phyloP scores from a whole-genome alignment of 2,113 vertebrate species.

The Mus spicilegus region DNA sequence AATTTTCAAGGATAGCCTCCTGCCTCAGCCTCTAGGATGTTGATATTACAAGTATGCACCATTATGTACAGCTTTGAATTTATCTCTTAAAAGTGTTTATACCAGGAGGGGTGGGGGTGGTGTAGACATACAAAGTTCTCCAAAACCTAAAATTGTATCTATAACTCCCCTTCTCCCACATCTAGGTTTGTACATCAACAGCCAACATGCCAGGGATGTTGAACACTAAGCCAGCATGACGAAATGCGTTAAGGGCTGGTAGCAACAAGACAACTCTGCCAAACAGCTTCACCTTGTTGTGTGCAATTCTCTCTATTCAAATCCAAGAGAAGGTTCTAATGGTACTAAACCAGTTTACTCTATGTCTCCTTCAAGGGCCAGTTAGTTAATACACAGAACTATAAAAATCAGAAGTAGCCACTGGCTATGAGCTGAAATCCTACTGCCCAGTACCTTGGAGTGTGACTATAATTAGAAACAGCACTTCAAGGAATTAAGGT shows the following conservation, averaged over 20 bases:
- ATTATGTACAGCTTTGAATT: background rate
- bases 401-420: background rate
- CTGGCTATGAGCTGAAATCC: background rate
- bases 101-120: background rate
- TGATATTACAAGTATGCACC: background rate
- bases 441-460: too few relatives aligned
- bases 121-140: background rate
- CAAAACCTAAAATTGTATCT: background rate
- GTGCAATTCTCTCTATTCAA: background rate
- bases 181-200: background rate
- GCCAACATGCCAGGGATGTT: background rate
- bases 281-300: background rate
- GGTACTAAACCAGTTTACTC: background rate
- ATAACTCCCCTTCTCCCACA: background rate
- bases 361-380: background rate
- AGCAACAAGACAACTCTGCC: rapidly evolving
- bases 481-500: background rate
- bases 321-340: background rate
- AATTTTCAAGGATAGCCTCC: background rate
- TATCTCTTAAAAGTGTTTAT: background rate
- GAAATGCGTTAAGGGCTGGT: background rate
- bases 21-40: background rate
- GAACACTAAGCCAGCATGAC: background rate
- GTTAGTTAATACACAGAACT: background rate
- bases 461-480: background rate